phyloP scores from a whole-genome alignment of 2,888 invertebrate species.

The Auanema sp. region DNA sequence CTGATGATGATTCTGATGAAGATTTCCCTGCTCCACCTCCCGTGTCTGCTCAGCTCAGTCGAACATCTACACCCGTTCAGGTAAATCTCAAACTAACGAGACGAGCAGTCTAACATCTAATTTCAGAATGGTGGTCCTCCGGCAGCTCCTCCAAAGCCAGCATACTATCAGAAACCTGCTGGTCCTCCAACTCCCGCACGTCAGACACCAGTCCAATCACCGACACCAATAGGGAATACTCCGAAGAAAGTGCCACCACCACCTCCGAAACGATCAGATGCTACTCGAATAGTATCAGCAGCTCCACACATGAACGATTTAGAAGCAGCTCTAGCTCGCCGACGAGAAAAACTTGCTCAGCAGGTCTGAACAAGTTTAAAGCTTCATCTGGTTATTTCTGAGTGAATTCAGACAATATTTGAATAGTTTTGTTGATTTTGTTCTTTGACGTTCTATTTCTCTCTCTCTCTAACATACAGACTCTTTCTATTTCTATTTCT shows the following conservation, averaged over 20 bases:
- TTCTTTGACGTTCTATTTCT: not conserved
- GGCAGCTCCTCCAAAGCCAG: slow-evolving; percentile 19
- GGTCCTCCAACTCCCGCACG: slow-evolving; percentile 15
- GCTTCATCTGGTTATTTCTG: not conserved
- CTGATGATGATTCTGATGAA: slow-evolving; percentile 59
- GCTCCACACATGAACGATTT: slow-evolving; percentile 37
- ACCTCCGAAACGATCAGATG: slow-evolving; percentile 59
- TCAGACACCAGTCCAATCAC: slow-evolving; percentile 8
- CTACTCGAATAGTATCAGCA: slow-evolving; percentile 38
- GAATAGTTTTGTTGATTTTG: not conserved
- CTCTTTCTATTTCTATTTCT: slow-evolving; percentile 2
- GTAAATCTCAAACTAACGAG: too few relatives aligned
- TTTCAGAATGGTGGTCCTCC: slow-evolving; percentile 12
- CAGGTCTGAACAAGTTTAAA: slow-evolving; percentile 7
- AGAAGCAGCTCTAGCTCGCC: slow-evolving; percentile 45
- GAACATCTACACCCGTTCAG: slow-evolving; percentile 8
- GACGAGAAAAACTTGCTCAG: slow-evolving; percentile 32
- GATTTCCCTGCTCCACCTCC: slow-evolving; percentile 60
- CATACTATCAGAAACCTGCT: slow-evolving; percentile 4
- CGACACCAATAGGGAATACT: slow-evolving; percentile 31
- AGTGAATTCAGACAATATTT: slow-evolving; percentile 1
- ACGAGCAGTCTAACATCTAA: not conserved
- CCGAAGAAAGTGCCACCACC: slow-evolving; percentile 46
- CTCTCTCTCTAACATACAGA: not conserved
- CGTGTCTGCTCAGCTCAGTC: not conserved